Evolutionary conservation across 1,140 invertebrate genomes (phyloP), one percentile per base, ranked within the genome.

Genomic region (Macrotrachela quadricornifera): DNA sequence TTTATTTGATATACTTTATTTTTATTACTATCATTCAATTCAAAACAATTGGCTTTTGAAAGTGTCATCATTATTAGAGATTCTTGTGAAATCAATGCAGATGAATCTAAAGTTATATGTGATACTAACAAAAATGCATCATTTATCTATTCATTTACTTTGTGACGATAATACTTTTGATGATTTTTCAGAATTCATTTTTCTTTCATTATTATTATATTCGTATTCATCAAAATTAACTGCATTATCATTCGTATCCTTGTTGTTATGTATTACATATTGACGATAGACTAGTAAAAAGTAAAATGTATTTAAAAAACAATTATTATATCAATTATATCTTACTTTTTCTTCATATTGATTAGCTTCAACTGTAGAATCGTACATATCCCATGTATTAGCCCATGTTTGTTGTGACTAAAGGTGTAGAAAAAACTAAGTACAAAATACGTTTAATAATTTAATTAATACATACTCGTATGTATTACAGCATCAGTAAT

Each of bases 361-460:
- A 43, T 54, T 49, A 14, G 58, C n/a, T 16, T 46, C 46, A 44
- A 62, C 55, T 60, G 60, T 68, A 10, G 63, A 65, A 49, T 69
- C 66, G 59, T 63, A 63, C 65, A 69, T 68, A 48, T 67, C 64
- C 65, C 66, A 69, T 9, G 58, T 63, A 8, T 63, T 63, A 18
- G 63, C 66, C 46, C 56, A 64, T 10, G 63, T 52, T 30, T 60
- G 63, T 44, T 57, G 55, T 43, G 66, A 63, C 65, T 69, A 53
- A 30, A 56, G 54, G 49, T n/a, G 50, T 49, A 50, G 17, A 45
- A 39, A 17, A 54, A 51, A 18, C 12, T 10, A 30, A 13, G 12
- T 16, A 41, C 16, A 42, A 21, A n/a, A n/a, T 30, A 38, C n/a
- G n/a, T n/a, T n/a, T n/a, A n/a, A n/a, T n/a, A n/a, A n/a, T n/a